Percentiles rank a stretch among this genome's conserved stretches.
Conservation (phyloP, 2,113 vertebrate genomes). For the Notothenia rossii region DNA sequence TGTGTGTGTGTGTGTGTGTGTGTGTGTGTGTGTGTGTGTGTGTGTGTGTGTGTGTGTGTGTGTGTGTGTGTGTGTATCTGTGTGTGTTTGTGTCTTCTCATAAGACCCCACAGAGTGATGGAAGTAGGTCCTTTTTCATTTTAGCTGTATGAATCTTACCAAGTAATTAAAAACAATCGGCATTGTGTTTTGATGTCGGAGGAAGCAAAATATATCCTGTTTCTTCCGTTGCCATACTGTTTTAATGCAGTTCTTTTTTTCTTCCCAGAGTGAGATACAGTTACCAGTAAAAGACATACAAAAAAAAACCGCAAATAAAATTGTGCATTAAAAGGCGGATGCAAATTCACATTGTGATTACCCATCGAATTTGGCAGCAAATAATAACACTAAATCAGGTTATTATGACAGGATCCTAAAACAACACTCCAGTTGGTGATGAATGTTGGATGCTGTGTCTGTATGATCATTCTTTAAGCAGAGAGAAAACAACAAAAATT, state of each 20-base stretch:
- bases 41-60: background rate
- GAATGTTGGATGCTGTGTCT: background rate
- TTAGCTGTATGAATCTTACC: constrained; percentile 2
- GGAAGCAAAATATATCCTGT: background rate
- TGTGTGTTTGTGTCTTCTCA: background rate
- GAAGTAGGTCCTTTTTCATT: constrained; percentile 2
- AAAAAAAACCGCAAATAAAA: too few species aligned
- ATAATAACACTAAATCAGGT: too few species aligned
- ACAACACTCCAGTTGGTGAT: background rate
- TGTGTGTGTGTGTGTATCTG: too few species aligned
- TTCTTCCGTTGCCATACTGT: background rate
- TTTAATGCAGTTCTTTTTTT: background rate
- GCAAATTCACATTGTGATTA: too few species aligned
- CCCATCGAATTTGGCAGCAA: too few species aligned
- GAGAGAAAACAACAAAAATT: constrained; percentile 36
- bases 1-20: background rate
- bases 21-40: constrained; percentile 19
- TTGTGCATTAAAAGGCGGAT: too few species aligned
- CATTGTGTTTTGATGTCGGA: too few species aligned
- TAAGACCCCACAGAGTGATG: constrained; percentile 11
- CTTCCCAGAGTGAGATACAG: background rate
- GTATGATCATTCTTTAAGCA: constrained; percentile 9
- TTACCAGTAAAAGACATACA: too few species aligned
- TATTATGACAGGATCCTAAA: background rate
- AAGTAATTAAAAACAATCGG: too few species aligned